Conservation (phyloP, 2,113 vertebrate genomes). For the Hemibagrus wyckioides region DNA sequence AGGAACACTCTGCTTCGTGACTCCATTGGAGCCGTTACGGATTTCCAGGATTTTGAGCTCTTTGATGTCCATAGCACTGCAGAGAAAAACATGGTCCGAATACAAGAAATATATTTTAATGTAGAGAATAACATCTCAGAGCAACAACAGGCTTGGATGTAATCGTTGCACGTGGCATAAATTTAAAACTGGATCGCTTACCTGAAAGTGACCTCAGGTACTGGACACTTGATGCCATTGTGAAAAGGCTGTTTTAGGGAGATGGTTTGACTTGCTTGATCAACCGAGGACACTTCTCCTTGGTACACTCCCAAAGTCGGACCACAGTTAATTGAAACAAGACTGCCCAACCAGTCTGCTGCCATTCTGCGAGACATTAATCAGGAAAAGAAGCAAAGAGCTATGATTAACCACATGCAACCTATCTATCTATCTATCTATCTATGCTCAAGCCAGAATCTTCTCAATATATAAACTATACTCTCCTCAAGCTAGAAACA, state of each 20-base stretch:
- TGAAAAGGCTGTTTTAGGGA: slow-evolving; percentile 93
- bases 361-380: slow-evolving; percentile 76
- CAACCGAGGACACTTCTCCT: slow-evolving; percentile 91
- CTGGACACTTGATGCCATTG: slow-evolving; percentile 94
- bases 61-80: slow-evolving; percentile 94
- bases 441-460: background rate
- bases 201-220: slow-evolving; percentile 98
- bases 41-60: slow-evolving; percentile 92
- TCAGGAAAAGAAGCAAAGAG: background rate
- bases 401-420: background rate
- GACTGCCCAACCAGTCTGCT: slow-evolving; percentile 91
- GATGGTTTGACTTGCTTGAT: slow-evolving; percentile 94
- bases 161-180: background rate
- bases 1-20: slow-evolving; percentile 58
- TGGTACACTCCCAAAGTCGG: slow-evolving; percentile 93
- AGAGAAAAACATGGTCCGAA: background rate
- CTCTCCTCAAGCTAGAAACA: background rate
- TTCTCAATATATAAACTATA: background rate
- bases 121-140: background rate
- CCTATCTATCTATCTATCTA: too few species aligned
- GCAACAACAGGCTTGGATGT: too few species aligned
- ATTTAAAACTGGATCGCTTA: slow-evolving; percentile 56
- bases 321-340: slow-evolving; percentile 96
- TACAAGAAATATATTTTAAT: background rate
- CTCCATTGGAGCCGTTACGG: slow-evolving; percentile 71